A percentile compares a stretch with the other conserved stretches of the same genome.
Evolutionary conservation across 2,113 vertebrate species (phyloP).

Genomic region (Colaptes auratus): DNA sequence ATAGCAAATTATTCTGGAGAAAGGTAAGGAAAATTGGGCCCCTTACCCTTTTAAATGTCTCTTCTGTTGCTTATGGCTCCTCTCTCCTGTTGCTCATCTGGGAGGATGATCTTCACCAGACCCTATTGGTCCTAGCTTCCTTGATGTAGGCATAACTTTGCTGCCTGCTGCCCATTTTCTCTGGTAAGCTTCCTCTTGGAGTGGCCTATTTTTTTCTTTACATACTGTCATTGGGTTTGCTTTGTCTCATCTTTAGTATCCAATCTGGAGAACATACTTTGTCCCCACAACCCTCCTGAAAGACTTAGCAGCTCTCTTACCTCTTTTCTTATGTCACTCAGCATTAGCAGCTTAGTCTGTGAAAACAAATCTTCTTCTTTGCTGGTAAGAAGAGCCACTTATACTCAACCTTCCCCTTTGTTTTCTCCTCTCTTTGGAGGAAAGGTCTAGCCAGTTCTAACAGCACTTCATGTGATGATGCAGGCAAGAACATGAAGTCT

Average conservation of each 20-base stretch:
- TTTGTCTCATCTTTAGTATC: constrained; percentile 14
- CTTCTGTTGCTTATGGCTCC: not conserved
- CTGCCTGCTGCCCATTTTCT: not conserved
- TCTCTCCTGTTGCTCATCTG: not conserved
- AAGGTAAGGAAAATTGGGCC: not conserved
- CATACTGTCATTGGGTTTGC: not conserved
- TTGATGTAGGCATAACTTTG: not conserved
- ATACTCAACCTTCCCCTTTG: not conserved
- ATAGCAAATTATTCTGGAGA: not conserved
- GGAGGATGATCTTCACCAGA: constrained; percentile 5
- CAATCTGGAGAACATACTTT: not conserved
- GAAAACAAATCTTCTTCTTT: constrained; percentile 30
- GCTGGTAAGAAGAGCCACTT: constrained; percentile 22
- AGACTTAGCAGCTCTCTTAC: constrained; percentile 31
- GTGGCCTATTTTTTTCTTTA: not conserved
- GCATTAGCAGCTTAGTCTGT: constrained; percentile 25
- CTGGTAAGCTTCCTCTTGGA: not conserved
- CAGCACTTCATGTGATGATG: not conserved
- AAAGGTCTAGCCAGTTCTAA: not conserved
- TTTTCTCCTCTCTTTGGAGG: not conserved
- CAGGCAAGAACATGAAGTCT: not conserved
- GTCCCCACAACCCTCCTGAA: not conserved
- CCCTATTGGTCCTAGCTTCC: not conserved
- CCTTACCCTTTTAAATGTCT: not conserved
- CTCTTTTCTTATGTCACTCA: constrained; percentile 19